Evolutionary conservation across 2,888 invertebrate genomes (phyloP).

Genomic region (Andrena flavipes): DNA sequence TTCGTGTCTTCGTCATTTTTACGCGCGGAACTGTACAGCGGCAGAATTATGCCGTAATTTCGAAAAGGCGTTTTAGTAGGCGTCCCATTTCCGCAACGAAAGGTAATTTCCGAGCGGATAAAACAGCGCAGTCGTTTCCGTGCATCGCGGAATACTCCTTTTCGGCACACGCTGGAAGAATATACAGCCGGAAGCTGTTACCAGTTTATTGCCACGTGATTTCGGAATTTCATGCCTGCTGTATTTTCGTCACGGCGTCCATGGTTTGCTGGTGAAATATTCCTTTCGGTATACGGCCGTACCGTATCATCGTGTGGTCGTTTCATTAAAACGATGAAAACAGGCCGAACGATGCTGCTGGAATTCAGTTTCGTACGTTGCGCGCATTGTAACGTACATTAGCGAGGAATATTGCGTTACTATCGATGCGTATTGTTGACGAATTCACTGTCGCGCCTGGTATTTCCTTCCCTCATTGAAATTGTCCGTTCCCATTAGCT

Average conservation of each 20-base stretch:
- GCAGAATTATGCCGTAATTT: constrained; percentile 62
- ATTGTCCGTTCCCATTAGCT: constrained; percentile 1
- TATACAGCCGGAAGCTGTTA: constrained; percentile 49
- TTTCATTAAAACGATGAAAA: constrained; percentile 29
- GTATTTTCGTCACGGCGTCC: constrained; percentile 36
- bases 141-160: constrained; percentile 44
- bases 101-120: constrained; percentile 56
- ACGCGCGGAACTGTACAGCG: constrained; percentile 7
- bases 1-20: constrained; percentile 40
- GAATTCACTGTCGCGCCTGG: neutral
- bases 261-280: constrained; percentile 22
- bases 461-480: neutral
- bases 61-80: constrained; percentile 54
- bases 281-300: neutral
- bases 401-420: constrained; percentile 13
- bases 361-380: constrained; percentile 8
- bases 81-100: constrained; percentile 55
- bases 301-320: neutral
- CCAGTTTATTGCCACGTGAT: constrained; percentile 64
- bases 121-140: constrained; percentile 42
- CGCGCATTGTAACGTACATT: neutral
- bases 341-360: neutral
- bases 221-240: constrained; percentile 53
- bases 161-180: constrained; percentile 24
- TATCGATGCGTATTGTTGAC: constrained; percentile 18